Base-by-base conservation (phyloP, 2,888 invertebrate genomes). In the Gandaritis pyraliata region DNA sequence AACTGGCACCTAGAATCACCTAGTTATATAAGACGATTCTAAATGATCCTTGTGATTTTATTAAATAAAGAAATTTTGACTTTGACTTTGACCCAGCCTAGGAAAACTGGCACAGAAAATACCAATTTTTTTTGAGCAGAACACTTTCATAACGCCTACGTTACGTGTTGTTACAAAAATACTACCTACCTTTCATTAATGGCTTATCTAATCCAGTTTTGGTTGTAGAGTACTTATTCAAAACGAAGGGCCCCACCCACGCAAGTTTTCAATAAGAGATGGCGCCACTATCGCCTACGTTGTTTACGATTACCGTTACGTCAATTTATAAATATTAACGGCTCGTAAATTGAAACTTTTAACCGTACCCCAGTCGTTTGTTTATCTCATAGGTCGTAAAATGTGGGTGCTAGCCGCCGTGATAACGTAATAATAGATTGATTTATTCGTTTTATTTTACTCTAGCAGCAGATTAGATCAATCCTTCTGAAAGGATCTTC, bases 221-320 rank as follows among this genome's bases (percentile, higher is more conserved):
- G 52, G 12, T 58, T 10, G 10, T 33, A 33, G n/a, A 8, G 8
- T 33, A 33, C 33, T 8, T 33, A 47, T 63, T 58, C 15, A 41
- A 47, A n/a, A 30, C n/a, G 47, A 47, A 78, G 76, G 75, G 76
- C 60, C 36, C 58, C 74, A 56, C 85, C 85, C 72, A 85, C 84
- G 72, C 73, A 39, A 15, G 36, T 76, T 75, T 72, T 69, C 48
- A 55, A 59, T 60, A 72, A 72, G 47, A 68, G 70, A 74, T 69
- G 80, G 80, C 78, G 78, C 78, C 80, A 61, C 64, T 60, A 50
- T 69, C 81, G 73, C 83, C 84, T 76, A 85, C 82, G 47, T 66
- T 56, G 54, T 50, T 49, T 65, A 68, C 67, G 55, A 38, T 51
- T 53, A 68, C n/a, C 68, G 70, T 70, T 68, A 66, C 57, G 18